These are phyloP conservation scores for Stichodactyla helianthus DNA, from an alignment of 64 coral and sea anemone genomes.

Conservation along the genomic window DNA sequence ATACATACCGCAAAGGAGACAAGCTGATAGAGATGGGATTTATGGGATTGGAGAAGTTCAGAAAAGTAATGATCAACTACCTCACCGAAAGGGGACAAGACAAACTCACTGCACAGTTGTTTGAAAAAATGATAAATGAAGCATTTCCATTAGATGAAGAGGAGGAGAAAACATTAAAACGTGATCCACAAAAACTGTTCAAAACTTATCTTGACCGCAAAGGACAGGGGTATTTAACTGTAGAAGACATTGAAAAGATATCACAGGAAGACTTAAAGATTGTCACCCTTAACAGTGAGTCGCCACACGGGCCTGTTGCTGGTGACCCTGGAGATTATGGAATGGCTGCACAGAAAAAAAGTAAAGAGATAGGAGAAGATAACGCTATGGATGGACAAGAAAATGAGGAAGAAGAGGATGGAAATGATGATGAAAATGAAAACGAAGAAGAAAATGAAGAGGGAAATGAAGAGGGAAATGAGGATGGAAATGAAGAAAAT, in stretches of 20 bases:
- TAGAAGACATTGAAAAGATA: conserved; percentile 39
- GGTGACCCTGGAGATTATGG: conserved; percentile 18
- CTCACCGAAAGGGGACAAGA: conserved; percentile 8
- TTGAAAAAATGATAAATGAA: conserved; percentile 34
- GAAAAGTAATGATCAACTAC: conserved; percentile 18
- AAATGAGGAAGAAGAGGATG: neutral
- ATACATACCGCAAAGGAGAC: conserved; percentile 97
- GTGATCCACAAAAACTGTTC: conserved; percentile 37
- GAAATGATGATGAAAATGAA: neutral
- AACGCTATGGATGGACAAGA: neutral
- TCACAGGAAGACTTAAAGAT: conserved; percentile 36
- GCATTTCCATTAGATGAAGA: conserved; percentile 34
- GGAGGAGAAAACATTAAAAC: neutral
- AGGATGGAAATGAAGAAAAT: neutral
- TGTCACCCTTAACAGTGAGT: conserved; percentile 20
- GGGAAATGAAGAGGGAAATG: neutral
- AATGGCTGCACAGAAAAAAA: neutral
- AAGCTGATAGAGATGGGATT: conserved; percentile 86
- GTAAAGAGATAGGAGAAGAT: neutral
- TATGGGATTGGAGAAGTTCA: conserved; percentile 67
- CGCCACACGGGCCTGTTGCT: conserved; percentile 42
- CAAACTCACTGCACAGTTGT: neutral
- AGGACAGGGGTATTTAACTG: conserved; percentile 42
- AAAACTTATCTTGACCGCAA: conserved; percentile 29
- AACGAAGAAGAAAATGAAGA: neutral